Conservation (phyloP, 2,797 vertebrate genomes). For the Poeciliopsis presidionis region DNA sequence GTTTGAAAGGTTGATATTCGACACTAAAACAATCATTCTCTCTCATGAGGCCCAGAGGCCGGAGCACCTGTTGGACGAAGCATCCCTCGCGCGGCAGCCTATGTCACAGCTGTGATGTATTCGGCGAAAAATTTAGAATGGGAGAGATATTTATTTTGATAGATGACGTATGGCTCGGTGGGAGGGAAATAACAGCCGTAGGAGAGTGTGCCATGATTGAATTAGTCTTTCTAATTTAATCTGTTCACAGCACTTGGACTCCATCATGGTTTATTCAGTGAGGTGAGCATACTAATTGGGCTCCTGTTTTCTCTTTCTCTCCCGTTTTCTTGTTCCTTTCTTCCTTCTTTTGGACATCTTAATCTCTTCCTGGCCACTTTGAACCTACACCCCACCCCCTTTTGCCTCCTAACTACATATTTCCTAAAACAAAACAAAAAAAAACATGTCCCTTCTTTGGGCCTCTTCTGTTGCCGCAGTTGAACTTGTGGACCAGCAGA, state of each 20-base stretch:
- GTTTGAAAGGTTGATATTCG: not conserved
- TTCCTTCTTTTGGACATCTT: not conserved
- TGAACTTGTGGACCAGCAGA: slow-evolving; percentile 91
- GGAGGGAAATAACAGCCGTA: slow-evolving; percentile 41
- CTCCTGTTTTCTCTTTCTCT: slow-evolving; percentile 36
- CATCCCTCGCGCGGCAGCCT: slow-evolving; percentile 22
- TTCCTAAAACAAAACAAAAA: not conserved
- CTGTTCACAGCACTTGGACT: slow-evolving; percentile 61
- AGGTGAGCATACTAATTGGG: slow-evolving; percentile 64
- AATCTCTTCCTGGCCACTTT: slow-evolving; percentile 4
- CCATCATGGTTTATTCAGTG: slow-evolving; percentile 68
- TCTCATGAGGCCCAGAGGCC: slow-evolving; percentile 28
- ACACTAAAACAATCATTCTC: not conserved
- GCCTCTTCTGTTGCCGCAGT: slow-evolving; percentile 49
- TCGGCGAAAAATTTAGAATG: slow-evolving; percentile 22
- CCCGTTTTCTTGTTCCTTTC: slow-evolving; percentile 23
- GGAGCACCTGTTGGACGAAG: slow-evolving; percentile 53
- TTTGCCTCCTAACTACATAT: slow-evolving; percentile 7
- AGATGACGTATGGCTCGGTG: slow-evolving; percentile 23
- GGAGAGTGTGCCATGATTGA: slow-evolving; percentile 59
- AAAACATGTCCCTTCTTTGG: slow-evolving; percentile 26
- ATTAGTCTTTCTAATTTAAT: slow-evolving; percentile 70
- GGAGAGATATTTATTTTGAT: slow-evolving; percentile 53
- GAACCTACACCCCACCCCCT: not conserved
- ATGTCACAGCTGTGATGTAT: slow-evolving; percentile 26